Conservation (phyloP, 2,113 vertebrate species). For the Helogale parvula region DNA sequence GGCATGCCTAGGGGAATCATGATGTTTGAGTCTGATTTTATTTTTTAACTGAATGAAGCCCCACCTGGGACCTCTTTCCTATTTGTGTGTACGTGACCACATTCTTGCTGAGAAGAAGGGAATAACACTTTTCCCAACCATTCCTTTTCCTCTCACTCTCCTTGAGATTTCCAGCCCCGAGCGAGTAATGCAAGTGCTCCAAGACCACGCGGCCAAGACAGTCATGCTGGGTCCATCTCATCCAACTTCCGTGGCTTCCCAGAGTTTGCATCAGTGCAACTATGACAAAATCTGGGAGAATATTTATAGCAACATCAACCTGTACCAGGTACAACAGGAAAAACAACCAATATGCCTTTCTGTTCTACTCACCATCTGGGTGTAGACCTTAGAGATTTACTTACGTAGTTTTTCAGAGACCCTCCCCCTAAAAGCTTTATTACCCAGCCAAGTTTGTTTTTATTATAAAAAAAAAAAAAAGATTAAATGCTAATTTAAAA, state of each 20-base stretch:
- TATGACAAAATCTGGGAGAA: conserved; percentile 78
- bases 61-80: neutral
- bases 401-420: neutral
- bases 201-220: conserved; percentile 59
- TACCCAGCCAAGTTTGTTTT: neutral
- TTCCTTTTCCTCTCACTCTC: neutral
- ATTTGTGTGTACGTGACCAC: neutral
- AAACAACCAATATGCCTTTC: neutral
- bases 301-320: conserved; percentile 76
- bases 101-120: neutral
- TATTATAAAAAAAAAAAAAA: neutral
- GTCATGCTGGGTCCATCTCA: neutral
- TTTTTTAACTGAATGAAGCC: conserved; percentile 11
- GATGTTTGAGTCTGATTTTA: neutral
- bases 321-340: conserved; percentile 79
- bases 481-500: neutral
- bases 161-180: conserved; percentile 81
- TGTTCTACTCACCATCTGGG: neutral
- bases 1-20: neutral
- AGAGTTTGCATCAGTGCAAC: neutral
- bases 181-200: conserved; percentile 80
- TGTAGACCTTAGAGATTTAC: neutral
- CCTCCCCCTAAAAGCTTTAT: neutral
- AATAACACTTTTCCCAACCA: neutral
- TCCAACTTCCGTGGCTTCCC: conserved; percentile 51